Evolutionary conservation across 1,140 invertebrate genomes (phyloP).

Genomic region (Macrobrachium nipponense): DNA sequence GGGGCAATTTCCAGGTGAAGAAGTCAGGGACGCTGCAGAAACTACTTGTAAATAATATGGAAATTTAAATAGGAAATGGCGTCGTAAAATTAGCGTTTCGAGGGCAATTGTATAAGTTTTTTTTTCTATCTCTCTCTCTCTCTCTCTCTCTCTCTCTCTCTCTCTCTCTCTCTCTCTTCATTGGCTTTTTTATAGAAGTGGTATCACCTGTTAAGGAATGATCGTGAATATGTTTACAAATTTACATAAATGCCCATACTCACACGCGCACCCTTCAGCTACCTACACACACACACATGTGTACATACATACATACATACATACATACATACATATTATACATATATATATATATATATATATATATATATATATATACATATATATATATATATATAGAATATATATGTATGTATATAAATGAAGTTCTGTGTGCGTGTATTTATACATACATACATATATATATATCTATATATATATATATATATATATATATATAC

Average conservation of each 20-base stretch:
- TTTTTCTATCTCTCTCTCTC: too few relatives aligned
- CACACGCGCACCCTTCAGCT: not conserved
- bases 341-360: not conserved
- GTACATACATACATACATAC: conserved; percentile 1
- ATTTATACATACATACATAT: not conserved
- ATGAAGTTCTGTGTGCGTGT: conserved; percentile 7
- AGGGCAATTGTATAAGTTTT: too few relatives aligned
- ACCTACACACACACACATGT: conserved; percentile 5
- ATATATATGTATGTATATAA: not conserved
- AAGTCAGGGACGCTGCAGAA: too few relatives aligned
- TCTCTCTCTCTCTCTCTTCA: too few relatives aligned
- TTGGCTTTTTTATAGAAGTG: too few relatives aligned
- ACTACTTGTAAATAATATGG: too few relatives aligned
- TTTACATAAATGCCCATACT: not conserved
- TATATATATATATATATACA: conserved; percentile 17
- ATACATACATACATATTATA: not conserved
- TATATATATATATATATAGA: too few relatives aligned
- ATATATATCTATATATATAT: not conserved
- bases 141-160: too few relatives aligned
- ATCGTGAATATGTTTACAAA: not conserved
- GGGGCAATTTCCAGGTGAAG: too few relatives aligned
- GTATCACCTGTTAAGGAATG: too few relatives aligned
- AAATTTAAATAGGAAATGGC: too few relatives aligned
- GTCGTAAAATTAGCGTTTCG: too few relatives aligned
- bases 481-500: not conserved